These are phyloP conservation scores for Oreortyx pictus DNA, from an alignment of 2,797 vertebrate species.

Conservation along the genomic window DNA sequence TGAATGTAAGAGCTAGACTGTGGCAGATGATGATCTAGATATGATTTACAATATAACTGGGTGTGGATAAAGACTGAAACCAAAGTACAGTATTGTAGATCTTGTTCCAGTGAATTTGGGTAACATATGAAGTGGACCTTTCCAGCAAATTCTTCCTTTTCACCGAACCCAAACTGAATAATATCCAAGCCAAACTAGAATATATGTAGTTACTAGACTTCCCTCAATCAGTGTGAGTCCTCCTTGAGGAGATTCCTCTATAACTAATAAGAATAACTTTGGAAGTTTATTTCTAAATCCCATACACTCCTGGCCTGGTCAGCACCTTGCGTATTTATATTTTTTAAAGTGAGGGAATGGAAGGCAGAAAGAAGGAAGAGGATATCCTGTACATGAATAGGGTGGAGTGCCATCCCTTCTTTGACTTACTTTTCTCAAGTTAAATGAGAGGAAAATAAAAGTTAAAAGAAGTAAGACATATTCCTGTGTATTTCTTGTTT, in stretches of 20 bases:
- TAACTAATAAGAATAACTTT: neutral
- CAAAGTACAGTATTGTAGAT: neutral
- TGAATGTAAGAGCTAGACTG: neutral
- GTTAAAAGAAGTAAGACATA: neutral
- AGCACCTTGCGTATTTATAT: neutral
- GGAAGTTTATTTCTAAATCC: neutral
- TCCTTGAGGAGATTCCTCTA: neutral
- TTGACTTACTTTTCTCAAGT: neutral
- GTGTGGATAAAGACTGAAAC: neutral
- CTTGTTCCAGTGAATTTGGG: neutral
- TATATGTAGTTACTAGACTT: neutral
- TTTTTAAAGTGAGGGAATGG: neutral
- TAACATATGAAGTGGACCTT: neutral
- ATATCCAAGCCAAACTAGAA: neutral
- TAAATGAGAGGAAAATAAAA: neutral
- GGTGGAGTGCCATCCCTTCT: constrained; percentile 13
- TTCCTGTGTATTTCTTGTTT: neutral
- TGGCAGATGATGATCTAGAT: neutral
- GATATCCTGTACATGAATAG: constrained; percentile 18
- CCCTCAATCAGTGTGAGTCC: neutral
- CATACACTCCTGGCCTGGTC: neutral
- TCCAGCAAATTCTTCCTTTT: neutral
- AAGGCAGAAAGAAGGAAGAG: constrained; percentile 21
- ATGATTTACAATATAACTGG: neutral
- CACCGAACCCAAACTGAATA: neutral